phyloP scores from a whole-genome alignment of 1,140 invertebrate genomes.

The Aricia agestis region DNA sequence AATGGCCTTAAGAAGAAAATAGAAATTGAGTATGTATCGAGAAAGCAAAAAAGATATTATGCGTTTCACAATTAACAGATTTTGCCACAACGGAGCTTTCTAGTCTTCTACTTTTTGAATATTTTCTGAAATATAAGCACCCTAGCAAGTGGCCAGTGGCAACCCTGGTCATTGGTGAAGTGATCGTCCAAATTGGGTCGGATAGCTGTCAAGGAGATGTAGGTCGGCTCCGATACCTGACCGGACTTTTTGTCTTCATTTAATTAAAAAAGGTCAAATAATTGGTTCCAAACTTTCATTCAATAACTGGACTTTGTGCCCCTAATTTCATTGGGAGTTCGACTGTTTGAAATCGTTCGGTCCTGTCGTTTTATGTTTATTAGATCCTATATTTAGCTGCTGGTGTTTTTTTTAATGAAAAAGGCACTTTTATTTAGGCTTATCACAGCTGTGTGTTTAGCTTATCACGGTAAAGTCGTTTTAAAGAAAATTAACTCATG shows the following conservation, averaged over 20 bases:
- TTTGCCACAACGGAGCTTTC: too few species aligned
- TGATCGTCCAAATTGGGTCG: conserved; percentile 35
- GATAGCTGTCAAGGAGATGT: conserved; percentile 23
- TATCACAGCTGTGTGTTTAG: too few species aligned
- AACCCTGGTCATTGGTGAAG: conserved; percentile 22
- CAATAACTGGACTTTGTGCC: not conserved
- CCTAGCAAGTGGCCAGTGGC: not conserved
- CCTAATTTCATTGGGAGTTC: not conserved
- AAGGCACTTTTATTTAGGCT: too few species aligned
- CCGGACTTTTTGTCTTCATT: conserved; percentile 5
- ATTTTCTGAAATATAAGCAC: too few species aligned
- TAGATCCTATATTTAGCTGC: not conserved
- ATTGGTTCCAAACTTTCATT: not conserved
- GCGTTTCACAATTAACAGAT: too few species aligned
- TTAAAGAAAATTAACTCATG: too few species aligned
- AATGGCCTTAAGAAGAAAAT: too few species aligned
- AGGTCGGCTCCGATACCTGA: conserved; percentile 3
- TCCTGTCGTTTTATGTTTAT: not conserved
- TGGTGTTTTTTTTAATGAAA: too few species aligned
- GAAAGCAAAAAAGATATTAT: too few species aligned
- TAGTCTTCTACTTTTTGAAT: too few species aligned
- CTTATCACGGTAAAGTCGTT: too few species aligned
- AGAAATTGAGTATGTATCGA: too few species aligned
- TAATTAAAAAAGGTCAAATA: conserved; percentile 11
- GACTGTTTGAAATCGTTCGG: not conserved